These are phyloP conservation scores for Diaphora mendica DNA, from an alignment of 2,888 invertebrate species.

Conservation along the genomic window DNA sequence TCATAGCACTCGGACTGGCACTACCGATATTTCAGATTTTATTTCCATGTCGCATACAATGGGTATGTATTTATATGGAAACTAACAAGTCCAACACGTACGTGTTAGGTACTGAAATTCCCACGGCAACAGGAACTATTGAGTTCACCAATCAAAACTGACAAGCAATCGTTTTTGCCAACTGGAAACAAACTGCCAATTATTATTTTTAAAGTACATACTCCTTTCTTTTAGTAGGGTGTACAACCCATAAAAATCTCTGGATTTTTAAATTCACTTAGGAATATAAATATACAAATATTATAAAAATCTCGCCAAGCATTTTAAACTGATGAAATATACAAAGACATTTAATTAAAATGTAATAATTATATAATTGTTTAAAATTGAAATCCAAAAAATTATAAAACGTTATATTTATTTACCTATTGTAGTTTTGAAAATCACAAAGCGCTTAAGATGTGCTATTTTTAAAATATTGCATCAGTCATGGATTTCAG, in stretches of 20 bases:
- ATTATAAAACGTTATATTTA: no score
- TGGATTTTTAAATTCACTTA: no score
- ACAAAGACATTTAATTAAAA: not conserved
- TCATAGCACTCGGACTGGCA: slow-evolving; percentile 23
- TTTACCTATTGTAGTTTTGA: slow-evolving; percentile 26
- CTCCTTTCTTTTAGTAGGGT: slow-evolving; percentile 25
- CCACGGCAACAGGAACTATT: slow-evolving; percentile 31
- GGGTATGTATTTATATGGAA: slow-evolving; percentile 31
- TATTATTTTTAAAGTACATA: slow-evolving; percentile 33
- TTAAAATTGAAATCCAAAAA: no score
- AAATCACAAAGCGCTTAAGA: slow-evolving; percentile 40
- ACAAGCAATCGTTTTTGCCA: slow-evolving; percentile 37
- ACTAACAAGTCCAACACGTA: slow-evolving; percentile 30
- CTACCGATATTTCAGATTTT: slow-evolving; percentile 38
- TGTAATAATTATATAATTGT: not conserved
- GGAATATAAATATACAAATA: no score
- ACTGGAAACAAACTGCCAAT: slow-evolving; percentile 26
- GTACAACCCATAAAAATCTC: no score
- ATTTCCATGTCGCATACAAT: slow-evolving; percentile 36
- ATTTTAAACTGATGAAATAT: slow-evolving; percentile 9
- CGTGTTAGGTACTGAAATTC: slow-evolving; percentile 18
- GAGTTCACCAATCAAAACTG: slow-evolving; percentile 38
- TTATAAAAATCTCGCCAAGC: not conserved
- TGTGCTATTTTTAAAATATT: slow-evolving; percentile 36
- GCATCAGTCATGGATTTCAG: slow-evolving; percentile 40